phyloP scores from a whole-genome alignment of 2,113 vertebrate species.

The Raja brachyura region DNA sequence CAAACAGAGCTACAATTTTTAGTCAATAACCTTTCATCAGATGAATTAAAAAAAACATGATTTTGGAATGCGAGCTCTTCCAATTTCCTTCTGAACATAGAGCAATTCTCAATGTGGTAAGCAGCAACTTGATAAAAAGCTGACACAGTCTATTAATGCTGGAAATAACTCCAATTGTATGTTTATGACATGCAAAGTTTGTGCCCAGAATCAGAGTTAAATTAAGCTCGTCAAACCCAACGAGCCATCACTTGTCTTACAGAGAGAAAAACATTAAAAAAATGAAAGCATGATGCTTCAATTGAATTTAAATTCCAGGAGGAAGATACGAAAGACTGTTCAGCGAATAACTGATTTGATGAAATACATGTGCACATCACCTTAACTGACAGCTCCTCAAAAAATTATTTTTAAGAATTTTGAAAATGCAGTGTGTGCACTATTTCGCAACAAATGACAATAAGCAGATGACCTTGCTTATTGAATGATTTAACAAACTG shows the following conservation, averaged over 20 bases:
- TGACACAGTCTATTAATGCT: neutral
- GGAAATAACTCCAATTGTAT: neutral
- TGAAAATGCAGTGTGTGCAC: neutral
- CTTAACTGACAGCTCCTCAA: neutral
- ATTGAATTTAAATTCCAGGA: neutral
- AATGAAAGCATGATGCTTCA: neutral
- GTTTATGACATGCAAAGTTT: neutral
- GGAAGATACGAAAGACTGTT: neutral
- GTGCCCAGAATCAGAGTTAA: neutral
- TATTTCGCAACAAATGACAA: neutral
- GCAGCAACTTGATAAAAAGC: neutral
- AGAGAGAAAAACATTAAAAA: neutral
- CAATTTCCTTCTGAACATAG: neutral
- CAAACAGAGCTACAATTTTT: too few relatives aligned
- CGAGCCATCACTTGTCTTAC: neutral
- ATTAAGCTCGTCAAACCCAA: neutral
- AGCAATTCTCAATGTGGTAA: neutral
- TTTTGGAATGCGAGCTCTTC: neutral
- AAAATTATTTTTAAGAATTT: neutral
- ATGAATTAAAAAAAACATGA: too few relatives aligned
- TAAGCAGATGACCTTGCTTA: neutral
- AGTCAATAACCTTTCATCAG: too few relatives aligned
- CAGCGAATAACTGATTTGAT: too few relatives aligned
- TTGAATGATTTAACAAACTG: neutral
- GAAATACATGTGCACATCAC: neutral